Conservation (phyloP, 2,113 vertebrate genomes). For the Scomber scombrus region DNA sequence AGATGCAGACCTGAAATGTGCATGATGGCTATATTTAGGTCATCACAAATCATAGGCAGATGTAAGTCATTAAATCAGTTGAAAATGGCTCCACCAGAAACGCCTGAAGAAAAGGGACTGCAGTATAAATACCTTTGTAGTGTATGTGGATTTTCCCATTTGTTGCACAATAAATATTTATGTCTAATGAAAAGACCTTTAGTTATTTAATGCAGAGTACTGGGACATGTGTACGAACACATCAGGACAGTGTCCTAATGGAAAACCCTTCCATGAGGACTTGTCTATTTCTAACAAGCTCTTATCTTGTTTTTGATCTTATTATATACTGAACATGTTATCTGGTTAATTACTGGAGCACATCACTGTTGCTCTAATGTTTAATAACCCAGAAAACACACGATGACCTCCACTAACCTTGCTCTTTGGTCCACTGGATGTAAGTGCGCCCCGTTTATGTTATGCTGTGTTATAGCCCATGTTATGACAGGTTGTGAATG, state of each 20-base stretch:
- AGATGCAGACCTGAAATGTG: background rate
- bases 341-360: background rate
- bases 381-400: too few relatives aligned
- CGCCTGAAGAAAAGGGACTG: background rate
- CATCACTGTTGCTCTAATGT: background rate
- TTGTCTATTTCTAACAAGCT: background rate
- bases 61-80: background rate
- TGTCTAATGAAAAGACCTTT: constrained; percentile 6
- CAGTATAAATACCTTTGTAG: background rate
- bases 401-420: background rate
- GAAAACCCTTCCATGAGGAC: background rate
- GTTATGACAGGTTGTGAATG: background rate
- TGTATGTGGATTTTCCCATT: background rate
- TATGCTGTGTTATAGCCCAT: background rate
- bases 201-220: background rate
- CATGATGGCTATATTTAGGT: background rate
- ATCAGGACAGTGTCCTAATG: background rate
- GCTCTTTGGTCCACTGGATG: background rate
- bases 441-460: too few relatives aligned
- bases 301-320: background rate
- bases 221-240: too few relatives aligned
- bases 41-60: constrained; percentile 5
- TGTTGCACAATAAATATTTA: constrained; percentile 22
- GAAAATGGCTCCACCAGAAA: background rate
- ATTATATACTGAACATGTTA: background rate